Evolutionary conservation across 2,888 invertebrate species (phyloP).

Genomic region (Caenorhabditis virilis): DNA sequence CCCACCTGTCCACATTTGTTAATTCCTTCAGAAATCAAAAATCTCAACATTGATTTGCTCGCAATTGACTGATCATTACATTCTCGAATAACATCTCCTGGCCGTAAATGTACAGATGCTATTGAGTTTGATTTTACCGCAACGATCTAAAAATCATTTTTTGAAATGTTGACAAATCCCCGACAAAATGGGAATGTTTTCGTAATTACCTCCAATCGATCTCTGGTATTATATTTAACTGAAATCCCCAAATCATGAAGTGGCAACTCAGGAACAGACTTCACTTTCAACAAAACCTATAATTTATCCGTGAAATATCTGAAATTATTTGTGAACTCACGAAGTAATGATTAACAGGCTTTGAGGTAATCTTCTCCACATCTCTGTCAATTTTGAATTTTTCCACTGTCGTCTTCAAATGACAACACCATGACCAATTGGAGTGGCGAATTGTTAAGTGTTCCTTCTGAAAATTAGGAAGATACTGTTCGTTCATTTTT

Average conservation of each 20-base stretch:
- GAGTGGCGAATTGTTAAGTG: conserved; percentile 37
- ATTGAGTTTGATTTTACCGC: conserved; percentile 41
- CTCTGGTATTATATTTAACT: conserved; percentile 51
- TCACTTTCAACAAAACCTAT: conserved; percentile 27
- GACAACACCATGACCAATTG: conserved; percentile 46
- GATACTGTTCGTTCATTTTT: no score
- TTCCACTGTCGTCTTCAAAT: conserved; percentile 48
- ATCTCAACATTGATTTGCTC: conserved; percentile 49
- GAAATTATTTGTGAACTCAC: conserved; percentile 7
- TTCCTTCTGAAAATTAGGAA: conserved; percentile 13
- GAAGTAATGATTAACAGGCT: conserved; percentile 50
- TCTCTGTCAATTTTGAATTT: conserved; percentile 51
- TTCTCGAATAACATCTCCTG: conserved; percentile 51
- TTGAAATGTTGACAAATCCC: not conserved
- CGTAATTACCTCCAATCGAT: conserved; percentile 31
- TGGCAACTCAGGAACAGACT: conserved; percentile 20
- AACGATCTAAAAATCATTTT: conserved; percentile 32
- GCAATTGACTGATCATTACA: conserved; percentile 42
- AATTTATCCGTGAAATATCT: not conserved
- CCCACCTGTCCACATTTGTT: conserved; percentile 15
- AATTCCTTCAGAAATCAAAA: conserved; percentile 39
- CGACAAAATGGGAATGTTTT: no score
- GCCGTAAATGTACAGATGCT: conserved; percentile 44
- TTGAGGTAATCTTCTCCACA: conserved; percentile 43
- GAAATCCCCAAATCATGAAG: conserved; percentile 26